Percentiles rank a stretch among this genome's conserved stretches.
Evolutionary conservation across 2,113 vertebrate genomes (phyloP).

Genomic region (Ameiurus melas): DNA sequence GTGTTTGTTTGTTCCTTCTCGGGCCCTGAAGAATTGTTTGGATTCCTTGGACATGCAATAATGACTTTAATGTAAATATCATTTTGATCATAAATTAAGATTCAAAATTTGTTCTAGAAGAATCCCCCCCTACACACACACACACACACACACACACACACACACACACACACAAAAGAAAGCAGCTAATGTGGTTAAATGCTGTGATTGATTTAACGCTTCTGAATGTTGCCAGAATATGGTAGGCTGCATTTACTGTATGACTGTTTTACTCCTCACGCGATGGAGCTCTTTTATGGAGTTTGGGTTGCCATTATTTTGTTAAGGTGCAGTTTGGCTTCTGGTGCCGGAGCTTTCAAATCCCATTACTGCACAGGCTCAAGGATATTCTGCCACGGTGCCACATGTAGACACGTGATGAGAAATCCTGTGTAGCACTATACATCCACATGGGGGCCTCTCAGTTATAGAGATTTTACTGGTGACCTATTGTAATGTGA

Average conservation of each 20-base stretch:
- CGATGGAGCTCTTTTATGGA: conserved; percentile 40
- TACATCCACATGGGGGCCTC: conserved; percentile 33
- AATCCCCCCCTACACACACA: no score
- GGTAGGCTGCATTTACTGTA: conserved; percentile 44
- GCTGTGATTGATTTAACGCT: conserved; percentile 28
- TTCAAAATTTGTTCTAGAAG: neutral
- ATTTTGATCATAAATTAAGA: neutral
- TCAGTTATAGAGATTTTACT: conserved; percentile 13
- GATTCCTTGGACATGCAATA: neutral
- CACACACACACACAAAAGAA: conserved; percentile 7
- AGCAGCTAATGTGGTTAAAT: conserved; percentile 34
- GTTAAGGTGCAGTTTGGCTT: conserved; percentile 47
- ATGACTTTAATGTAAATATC: neutral
- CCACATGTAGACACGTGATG: conserved; percentile 10
- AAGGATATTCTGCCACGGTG: conserved; percentile 9
- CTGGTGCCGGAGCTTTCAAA: conserved; percentile 40
- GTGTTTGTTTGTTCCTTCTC: neutral
- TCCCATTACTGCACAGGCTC: conserved; percentile 37
- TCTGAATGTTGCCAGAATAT: conserved; percentile 41
- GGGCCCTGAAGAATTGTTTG: neutral
- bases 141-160: neutral
- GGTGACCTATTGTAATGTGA: conserved; percentile 24
- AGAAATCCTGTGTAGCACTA: conserved; percentile 10
- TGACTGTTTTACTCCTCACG: conserved; percentile 47
- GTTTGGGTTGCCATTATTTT: conserved; percentile 49